Base-by-base conservation (phyloP, 2,888 invertebrate genomes). In the Disparrhopalites patrizii region DNA sequence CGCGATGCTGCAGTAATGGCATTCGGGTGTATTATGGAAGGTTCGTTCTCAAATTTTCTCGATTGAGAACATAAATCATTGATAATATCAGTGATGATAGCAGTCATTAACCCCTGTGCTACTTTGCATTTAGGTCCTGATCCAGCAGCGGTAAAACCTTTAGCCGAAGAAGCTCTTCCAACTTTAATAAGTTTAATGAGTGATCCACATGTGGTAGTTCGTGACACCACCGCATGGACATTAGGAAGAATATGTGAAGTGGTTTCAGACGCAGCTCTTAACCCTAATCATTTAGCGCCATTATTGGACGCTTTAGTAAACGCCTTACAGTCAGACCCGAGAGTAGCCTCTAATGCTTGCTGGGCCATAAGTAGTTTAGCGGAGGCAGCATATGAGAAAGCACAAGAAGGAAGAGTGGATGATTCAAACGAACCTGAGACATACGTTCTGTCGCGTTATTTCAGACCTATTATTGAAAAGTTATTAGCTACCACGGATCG, bases 1-100 rank as follows among this genome's bases (percentile, higher is more conserved):
- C 84, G 95, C 69, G 99, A 99, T 81, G 99, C 98, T 3, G 97
- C 99, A 0, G 85, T 99, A 15, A 99, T 99, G 98, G 94, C 97
- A 0, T 99, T 99, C 79, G 99, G 97, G 76, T 75, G 78, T 77
- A 76, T 72, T 31, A 70, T 73, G 73, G 76, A 75, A 68, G 74
- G 74, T 68, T 40, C 18, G 40, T 40, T 4, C 36, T 33, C 36
- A 33, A 10, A 33, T 33, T 47, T 10, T 20, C 23, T 5, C 23
- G 15, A 13, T 20, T 23, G 25, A 20, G 15, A 2, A 57, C 43
- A 13, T 55, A 2, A 31, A 18, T 55, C 4, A 36, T 15, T 31
- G 13, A n/a, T 36, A 25, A 31, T 13, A 1, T 20, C n/a, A n/a
- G n/a, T n/a, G n/a, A 13, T 36, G 10, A 13, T 36, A 36, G 10